These are phyloP conservation scores for Ctenopoma kingsleyae DNA, from an alignment of 2,797 vertebrate species.

Conservation along the genomic window DNA sequence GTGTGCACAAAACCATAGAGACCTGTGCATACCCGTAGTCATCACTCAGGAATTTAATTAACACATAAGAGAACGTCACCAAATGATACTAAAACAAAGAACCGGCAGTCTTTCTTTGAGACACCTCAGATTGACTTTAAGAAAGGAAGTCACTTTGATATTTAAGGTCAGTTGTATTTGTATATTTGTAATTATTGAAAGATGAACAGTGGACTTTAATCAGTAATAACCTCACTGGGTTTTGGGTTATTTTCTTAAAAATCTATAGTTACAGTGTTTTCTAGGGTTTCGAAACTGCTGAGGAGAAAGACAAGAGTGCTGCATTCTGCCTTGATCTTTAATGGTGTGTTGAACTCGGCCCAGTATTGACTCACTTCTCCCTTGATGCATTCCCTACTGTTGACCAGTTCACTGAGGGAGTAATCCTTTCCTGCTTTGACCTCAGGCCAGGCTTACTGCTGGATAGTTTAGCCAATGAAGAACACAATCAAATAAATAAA, in stretches of 20 bases:
- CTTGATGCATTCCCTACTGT: conserved; percentile 70
- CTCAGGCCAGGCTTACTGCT: conserved; percentile 79
- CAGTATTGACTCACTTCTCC: conserved; percentile 77
- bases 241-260: conserved; percentile 24
- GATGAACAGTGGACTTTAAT: conserved; percentile 24
- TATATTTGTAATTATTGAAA: conserved; percentile 19
- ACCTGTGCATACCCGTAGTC: conserved; percentile 65
- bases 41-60: conserved; percentile 85
- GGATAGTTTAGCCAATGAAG: conserved; percentile 78
- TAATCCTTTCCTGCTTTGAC: conserved; percentile 80
- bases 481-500: conserved; percentile 82
- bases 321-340: conserved; percentile 71
- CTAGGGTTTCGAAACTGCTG: conserved; percentile 25
- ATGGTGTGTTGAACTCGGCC: conserved; percentile 70
- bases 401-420: conserved; percentile 76
- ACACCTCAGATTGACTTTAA: conserved; percentile 24
- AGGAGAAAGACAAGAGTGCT: conserved; percentile 50
- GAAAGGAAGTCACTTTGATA: neutral
- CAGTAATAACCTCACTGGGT: conserved; percentile 7
- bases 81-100: conserved; percentile 69
- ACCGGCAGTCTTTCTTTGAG: conserved; percentile 27
- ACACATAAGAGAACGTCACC: conserved; percentile 66
- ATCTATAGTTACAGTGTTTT: conserved; percentile 26
- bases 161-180: conserved; percentile 20
- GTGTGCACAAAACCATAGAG: conserved; percentile 67